Base-by-base conservation (phyloP, 1,140 invertebrate species). In the Aphis gossypii region DNA sequence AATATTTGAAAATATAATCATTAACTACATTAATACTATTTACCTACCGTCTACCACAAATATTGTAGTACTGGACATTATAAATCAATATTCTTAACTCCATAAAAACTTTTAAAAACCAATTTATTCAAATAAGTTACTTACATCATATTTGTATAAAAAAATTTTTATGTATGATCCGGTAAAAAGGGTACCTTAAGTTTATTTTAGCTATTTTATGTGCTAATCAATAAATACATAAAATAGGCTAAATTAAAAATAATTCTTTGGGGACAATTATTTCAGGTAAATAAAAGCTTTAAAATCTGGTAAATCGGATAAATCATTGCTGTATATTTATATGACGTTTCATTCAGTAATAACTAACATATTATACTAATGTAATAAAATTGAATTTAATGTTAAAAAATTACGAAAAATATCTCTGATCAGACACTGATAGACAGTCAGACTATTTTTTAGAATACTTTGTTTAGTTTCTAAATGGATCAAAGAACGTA, bases 171-270 rank as follows among this genome's bases (percentile, higher is more conserved):
- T n/a, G 4, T 68, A n/a, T 14, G n/a, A 68, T n/a, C 23, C 18
- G 14, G 21, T 84, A 44, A 25, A 84, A 84, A 46, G 35, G 48
- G 0, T 38, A 56, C 8, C 8, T 25, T 7, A 89, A 38, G 30
- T 90, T 30, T 68, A 25, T 25, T 90, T 68, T 7, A 44, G 68
- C 89, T 90, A 90, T 90, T 90, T 44, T 90, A 90, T 68, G 56
- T 90, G 89, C 89, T 90, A 90, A 35, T 44, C 23, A 44, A 46
- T 90, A 68, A 68, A 90, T 90, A 90, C 89, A 90, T 90, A 90
- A 90, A 90, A 90, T 90, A 90, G 89, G n/a, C 0, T 9, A 68
- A 60, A 68, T 38, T n/a, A 20, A 44, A 3, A 56, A 89, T 5
- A 25, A 9, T 38, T 56, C 6, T 9, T 54, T 54, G 20, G n/a